These are phyloP conservation scores for Polydrusus cervinus DNA, from an alignment of 2,888 invertebrate species.

Conservation along the genomic window DNA sequence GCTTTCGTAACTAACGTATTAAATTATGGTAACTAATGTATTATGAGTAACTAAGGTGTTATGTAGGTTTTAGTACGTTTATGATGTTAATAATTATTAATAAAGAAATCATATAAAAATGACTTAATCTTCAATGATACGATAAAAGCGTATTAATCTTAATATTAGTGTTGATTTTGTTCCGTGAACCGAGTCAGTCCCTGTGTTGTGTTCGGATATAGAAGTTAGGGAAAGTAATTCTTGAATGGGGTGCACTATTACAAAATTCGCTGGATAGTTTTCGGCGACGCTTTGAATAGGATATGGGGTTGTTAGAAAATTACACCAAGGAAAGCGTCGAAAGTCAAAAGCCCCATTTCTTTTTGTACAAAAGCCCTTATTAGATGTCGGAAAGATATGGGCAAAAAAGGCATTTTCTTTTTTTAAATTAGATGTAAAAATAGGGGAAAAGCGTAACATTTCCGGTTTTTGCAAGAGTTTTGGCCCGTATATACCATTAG, in stretches of 20 bases:
- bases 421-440: slow-evolving; percentile 45
- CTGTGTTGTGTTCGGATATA: slow-evolving; percentile 19
- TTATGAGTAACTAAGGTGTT: too few relatives aligned
- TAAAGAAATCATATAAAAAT: too few relatives aligned
- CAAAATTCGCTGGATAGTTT: slow-evolving; percentile 43
- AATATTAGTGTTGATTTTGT: too few relatives aligned
- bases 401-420: slow-evolving; percentile 36
- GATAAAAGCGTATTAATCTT: too few relatives aligned
- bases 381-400: slow-evolving; percentile 47
- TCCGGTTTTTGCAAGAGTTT: slow-evolving; percentile 8
- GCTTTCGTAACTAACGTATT: too few relatives aligned
- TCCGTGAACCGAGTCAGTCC: not conserved
- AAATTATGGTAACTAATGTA: too few relatives aligned
- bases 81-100: too few relatives aligned
- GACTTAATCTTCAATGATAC: too few relatives aligned
- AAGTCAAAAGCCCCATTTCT: slow-evolving; percentile 42
- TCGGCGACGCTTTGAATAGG: slow-evolving; percentile 43
- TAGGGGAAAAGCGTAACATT: slow-evolving; percentile 22
- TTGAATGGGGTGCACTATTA: slow-evolving; percentile 45
- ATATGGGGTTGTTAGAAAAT: slow-evolving; percentile 52
- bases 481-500: slow-evolving; percentile 4
- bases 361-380: slow-evolving; percentile 38
- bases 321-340: slow-evolving; percentile 40
- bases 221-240: slow-evolving; percentile 43
- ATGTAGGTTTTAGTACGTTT: too few relatives aligned